Conservation (phyloP, 2,113 vertebrate genomes). For the Rhizomys pruinosus region DNA sequence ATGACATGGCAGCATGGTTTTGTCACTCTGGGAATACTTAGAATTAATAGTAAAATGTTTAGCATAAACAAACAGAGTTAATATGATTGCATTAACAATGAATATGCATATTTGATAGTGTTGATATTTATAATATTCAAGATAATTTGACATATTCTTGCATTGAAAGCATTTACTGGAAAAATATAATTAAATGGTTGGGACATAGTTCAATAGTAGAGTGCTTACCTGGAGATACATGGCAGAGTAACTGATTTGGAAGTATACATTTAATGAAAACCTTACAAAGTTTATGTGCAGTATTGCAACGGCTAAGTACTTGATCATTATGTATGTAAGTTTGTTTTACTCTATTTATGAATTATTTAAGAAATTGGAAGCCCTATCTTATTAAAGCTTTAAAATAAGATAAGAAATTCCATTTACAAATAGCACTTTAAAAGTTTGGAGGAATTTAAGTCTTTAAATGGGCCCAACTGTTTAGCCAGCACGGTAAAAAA, state of each 20-base stretch:
- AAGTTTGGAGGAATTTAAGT: conserved; percentile 8
- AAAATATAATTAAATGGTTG: background rate
- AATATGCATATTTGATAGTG: background rate
- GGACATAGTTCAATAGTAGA: background rate
- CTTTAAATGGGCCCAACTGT: conserved; percentile 26
- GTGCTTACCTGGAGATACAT: background rate
- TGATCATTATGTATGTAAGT: conserved; percentile 57
- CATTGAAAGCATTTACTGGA: conserved; percentile 27
- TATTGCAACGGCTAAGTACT: conserved; percentile 15
- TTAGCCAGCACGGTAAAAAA: conserved; percentile 49
- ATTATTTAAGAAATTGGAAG: conserved; percentile 55
- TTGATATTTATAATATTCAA: conserved; percentile 20
- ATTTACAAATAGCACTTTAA: conserved; percentile 45
- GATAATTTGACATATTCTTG: conserved; percentile 35
- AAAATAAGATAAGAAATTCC: conserved; percentile 55
- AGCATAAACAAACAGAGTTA: conserved; percentile 22
- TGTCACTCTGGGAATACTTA: conserved; percentile 52
- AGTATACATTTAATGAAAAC: conserved; percentile 45
- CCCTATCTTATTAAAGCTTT: conserved; percentile 62
- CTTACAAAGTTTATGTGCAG: conserved; percentile 46
- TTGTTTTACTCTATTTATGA: conserved; percentile 65
- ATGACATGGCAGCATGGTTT: background rate
- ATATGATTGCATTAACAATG: conserved; percentile 23
- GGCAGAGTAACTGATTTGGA: conserved; percentile 33
- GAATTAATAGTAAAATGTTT: conserved; percentile 58